Evolutionary conservation across 2,888 invertebrate genomes (phyloP).

Genomic region (Petrolisthes manimaculis): DNA sequence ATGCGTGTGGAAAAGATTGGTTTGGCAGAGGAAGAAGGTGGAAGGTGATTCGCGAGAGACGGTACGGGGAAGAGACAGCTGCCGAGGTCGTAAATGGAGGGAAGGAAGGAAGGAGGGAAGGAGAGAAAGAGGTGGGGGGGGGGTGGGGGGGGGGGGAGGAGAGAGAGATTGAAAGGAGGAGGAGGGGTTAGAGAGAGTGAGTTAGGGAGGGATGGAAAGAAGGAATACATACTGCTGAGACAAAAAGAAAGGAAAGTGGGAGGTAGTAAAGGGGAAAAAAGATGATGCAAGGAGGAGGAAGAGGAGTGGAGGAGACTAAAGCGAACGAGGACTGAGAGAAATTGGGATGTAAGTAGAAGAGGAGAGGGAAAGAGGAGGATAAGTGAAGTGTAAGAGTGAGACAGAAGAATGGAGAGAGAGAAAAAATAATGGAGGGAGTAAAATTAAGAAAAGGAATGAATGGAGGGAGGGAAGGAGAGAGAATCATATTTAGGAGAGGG

Average conservation of each 20-base stretch:
- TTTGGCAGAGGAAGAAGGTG: too few relatives aligned
- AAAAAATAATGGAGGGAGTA: neutral
- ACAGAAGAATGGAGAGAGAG: neutral
- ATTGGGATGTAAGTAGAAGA: neutral
- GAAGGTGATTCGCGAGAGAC: too few relatives aligned
- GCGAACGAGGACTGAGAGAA: neutral
- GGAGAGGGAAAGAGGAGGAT: neutral
- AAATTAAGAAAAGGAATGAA: neutral
- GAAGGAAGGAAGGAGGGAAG: too few relatives aligned
- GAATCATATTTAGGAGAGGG: neutral
- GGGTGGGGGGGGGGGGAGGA: too few relatives aligned
- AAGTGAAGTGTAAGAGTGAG: neutral
- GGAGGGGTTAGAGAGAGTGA: neutral
- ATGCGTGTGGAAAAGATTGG: too few relatives aligned
- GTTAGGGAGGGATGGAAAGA: neutral
- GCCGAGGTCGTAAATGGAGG: too few relatives aligned
- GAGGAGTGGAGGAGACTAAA: neutral
- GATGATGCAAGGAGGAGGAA: neutral
- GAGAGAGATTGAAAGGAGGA: neutral
- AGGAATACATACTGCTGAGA: neutral
- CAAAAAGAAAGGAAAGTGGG: neutral
- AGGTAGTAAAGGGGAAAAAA: neutral
- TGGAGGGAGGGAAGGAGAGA: neutral
- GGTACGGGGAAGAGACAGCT: too few relatives aligned
- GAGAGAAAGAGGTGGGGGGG: neutral